phyloP scores from a whole-genome alignment of 2,797 vertebrate genomes.

The Hydrocynus forskahlii region DNA sequence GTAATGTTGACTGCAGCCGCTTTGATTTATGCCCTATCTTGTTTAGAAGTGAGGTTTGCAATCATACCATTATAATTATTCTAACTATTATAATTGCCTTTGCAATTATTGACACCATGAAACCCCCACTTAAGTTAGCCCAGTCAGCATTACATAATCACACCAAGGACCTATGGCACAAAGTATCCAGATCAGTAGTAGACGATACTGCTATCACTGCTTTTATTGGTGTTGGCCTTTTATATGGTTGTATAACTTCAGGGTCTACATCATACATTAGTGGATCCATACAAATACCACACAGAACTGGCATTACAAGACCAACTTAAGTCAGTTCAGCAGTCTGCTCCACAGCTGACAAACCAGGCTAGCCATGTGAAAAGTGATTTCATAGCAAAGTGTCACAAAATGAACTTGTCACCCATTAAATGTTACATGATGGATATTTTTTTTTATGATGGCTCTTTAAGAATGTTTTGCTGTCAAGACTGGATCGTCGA shows the following conservation, averaged over 20 bases:
- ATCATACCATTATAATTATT: background rate
- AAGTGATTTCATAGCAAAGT: background rate
- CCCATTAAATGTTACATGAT: background rate
- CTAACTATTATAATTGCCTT: background rate
- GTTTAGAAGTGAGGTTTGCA: background rate
- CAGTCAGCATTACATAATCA: background rate
- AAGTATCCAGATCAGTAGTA: background rate
- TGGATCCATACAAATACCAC: background rate
- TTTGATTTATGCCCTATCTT: background rate
- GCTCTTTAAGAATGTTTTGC: background rate
- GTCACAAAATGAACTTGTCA: background rate
- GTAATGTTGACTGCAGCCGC: background rate
- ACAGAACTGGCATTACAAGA: background rate
- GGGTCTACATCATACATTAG: slow-evolving; percentile 15
- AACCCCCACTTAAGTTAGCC: background rate
- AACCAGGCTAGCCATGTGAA: background rate
- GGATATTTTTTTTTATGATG: slow-evolving; percentile 7
- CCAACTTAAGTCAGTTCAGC: background rate
- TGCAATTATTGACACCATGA: background rate
- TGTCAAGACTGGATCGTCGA: background rate
- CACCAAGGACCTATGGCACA: background rate
- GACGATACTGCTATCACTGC: background rate
- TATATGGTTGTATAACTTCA: background rate
- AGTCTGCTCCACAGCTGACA: background rate
- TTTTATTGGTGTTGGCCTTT: background rate